Evolutionary conservation across 2,797 vertebrate genomes (phyloP).

Genomic region (Clangula hyemalis): DNA sequence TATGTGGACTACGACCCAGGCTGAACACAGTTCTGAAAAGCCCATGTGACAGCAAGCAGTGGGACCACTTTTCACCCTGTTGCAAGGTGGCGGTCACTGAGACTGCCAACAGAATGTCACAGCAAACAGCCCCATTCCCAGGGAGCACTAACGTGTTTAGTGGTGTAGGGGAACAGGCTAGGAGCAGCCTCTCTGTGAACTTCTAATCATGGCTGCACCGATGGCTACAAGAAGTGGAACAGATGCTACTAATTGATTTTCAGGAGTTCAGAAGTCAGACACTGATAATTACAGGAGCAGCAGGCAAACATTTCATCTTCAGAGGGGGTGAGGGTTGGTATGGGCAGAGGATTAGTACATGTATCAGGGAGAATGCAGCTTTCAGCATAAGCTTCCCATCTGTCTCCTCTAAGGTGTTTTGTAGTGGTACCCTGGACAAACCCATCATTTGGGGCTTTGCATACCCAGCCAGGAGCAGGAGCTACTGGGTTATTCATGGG

Average conservation of each 20-base stretch:
- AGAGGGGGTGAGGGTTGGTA: neutral
- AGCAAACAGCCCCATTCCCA: neutral
- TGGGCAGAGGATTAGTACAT: neutral
- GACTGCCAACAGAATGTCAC: neutral
- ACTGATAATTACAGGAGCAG: conserved; percentile 20
- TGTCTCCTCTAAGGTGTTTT: neutral
- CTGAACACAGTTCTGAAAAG: neutral
- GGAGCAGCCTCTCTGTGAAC: neutral
- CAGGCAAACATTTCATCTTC: conserved; percentile 20
- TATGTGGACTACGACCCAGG: rapidly evolving
- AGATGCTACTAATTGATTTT: conserved; percentile 46
- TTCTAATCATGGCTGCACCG: neutral
- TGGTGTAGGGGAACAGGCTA: neutral
- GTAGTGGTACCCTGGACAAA: neutral
- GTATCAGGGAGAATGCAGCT: neutral
- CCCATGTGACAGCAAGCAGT: neutral
- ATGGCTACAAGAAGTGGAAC: conserved; percentile 11
- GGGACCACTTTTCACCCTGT: neutral
- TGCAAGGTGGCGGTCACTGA: neutral
- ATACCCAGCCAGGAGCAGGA: neutral
- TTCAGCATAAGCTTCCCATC: neutral
- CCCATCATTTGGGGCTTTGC: neutral
- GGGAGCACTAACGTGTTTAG: neutral
- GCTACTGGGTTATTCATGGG: neutral
- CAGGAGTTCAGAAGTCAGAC: conserved; percentile 31